phyloP scores from a whole-genome alignment of 2,797 vertebrate species.

The Tadarida brasiliensis region DNA sequence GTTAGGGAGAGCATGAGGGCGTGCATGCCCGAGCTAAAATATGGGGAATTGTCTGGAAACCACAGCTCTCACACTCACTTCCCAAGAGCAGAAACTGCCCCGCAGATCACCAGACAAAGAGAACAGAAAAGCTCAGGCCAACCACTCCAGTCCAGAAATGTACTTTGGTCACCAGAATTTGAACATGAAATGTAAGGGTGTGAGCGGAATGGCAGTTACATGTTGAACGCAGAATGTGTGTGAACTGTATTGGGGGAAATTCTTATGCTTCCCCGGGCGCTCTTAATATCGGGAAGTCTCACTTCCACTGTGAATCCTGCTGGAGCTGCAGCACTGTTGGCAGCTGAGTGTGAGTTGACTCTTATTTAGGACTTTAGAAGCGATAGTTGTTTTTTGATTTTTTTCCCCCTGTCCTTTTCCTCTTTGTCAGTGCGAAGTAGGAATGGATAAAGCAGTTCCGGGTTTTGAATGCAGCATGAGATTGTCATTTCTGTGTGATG shows the following conservation, averaged over 20 bases:
- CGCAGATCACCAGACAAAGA: constrained; percentile 75
- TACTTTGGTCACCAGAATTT: constrained; percentile 40
- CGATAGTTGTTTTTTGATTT: fast-evolving
- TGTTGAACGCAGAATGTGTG: constrained; percentile 57
- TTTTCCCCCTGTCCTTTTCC: neutral
- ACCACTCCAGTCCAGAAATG: constrained; percentile 40
- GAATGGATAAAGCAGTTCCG: constrained; percentile 74
- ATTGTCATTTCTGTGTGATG: constrained; percentile 58
- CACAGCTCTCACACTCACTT: constrained; percentile 41
- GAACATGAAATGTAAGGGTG: constrained; percentile 56
- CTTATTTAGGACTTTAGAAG: constrained; percentile 16
- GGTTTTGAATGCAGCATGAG: constrained; percentile 68
- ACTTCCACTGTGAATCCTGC: constrained; percentile 4
- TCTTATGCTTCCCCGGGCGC: constrained; percentile 25
- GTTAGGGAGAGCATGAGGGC: constrained; percentile 7
- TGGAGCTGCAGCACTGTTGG: neutral
- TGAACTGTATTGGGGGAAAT: constrained; percentile 49
- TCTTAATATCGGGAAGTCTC: constrained; percentile 39
- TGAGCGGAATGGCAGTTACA: constrained; percentile 69
- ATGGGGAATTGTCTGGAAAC: constrained; percentile 61
- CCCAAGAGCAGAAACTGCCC: constrained; percentile 68
- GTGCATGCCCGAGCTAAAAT: constrained; percentile 29
- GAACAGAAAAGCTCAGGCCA: constrained; percentile 48
- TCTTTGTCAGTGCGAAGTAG: constrained; percentile 64
- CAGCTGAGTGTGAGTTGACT: neutral